Base-by-base conservation (phyloP, 2,888 invertebrate species). In the Catocala nupta region DNA sequence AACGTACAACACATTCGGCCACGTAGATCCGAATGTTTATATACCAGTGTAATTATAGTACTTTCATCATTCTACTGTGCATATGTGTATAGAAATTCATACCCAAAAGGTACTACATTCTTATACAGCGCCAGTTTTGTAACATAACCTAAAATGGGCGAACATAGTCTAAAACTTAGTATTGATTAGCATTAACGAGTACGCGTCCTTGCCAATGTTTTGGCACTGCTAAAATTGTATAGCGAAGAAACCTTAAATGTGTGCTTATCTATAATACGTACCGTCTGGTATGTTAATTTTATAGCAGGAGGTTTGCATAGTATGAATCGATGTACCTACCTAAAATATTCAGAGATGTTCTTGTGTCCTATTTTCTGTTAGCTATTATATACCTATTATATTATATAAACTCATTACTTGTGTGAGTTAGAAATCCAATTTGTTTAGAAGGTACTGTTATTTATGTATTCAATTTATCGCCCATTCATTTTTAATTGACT, bases 161-260 rank as follows among this genome's bases (percentile, higher is more conserved):
- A 63, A 48, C 53, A 45, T 50, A 65, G 60, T 53, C 55, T 16
- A 62, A 60, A 57, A 65, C 45, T 48, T 61, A 34, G 61, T 77
- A 77, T 77, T 77, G 77, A 78, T 77, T 76, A 60, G 48, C 42
- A 53, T 36, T 58, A 62, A 50, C 55, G 52, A 55, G 49, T 6
- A 25, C 25, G 77, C 79, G 78, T 71, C 78, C 73, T 77, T 76
- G 73, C 60, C 59, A 71, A 71, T 69, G 67, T 76, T 78, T 73
- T 65, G 65, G 55, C 65, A 67, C 54, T 43, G 65, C 45, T 55
- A 55, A 64, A 60, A 60, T 45, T 58, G 44, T 42, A 39, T 45
- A 47, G n/a, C 42, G 16, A 44, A 5, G 47, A 47, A 13, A 13
- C 33, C 36, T 34, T 34, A n/a, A 8, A 50, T 9, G 36, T 34